Conservation (phyloP, 2,797 vertebrate species). For the Coreius guichenoti region DNA sequence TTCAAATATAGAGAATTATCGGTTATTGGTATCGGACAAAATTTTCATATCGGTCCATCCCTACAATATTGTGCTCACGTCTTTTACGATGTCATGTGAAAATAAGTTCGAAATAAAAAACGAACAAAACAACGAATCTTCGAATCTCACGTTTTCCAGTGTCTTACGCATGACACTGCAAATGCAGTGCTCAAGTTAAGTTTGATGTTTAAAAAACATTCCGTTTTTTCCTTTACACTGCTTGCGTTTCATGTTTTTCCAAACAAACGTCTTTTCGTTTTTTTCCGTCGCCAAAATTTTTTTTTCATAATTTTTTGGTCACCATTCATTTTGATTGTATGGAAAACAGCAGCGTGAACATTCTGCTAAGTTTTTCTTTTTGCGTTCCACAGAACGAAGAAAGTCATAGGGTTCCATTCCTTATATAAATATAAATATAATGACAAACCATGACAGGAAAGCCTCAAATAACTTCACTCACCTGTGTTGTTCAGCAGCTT, state of each 20-base stretch:
- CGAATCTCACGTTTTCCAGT: neutral
- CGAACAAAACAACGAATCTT: no score
- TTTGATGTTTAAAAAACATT: neutral
- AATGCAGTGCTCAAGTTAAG: neutral
- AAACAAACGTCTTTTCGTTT: neutral
- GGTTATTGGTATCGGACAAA: no score
- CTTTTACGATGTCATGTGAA: neutral
- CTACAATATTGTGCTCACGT: neutral
- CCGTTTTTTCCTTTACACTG: neutral
- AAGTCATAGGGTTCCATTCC: neutral
- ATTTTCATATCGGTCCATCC: no score
- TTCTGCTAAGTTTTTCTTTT: conserved; percentile 1
- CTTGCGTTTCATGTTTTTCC: neutral
- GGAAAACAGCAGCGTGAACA: neutral
- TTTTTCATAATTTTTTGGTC: neutral
- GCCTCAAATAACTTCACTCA: conserved; percentile 67
- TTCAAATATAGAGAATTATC: no score
- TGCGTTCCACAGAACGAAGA: neutral
- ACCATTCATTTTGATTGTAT: neutral
- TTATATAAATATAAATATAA: neutral
- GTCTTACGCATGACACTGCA: no score
- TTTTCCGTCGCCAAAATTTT: fast-evolving
- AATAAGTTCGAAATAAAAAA: neutral
- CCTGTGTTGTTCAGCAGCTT: conserved; percentile 96
- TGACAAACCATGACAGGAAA: neutral